Evolutionary conservation across 2,888 invertebrate genomes (phyloP).

Genomic region (Rhaphigaster nebulosa): DNA sequence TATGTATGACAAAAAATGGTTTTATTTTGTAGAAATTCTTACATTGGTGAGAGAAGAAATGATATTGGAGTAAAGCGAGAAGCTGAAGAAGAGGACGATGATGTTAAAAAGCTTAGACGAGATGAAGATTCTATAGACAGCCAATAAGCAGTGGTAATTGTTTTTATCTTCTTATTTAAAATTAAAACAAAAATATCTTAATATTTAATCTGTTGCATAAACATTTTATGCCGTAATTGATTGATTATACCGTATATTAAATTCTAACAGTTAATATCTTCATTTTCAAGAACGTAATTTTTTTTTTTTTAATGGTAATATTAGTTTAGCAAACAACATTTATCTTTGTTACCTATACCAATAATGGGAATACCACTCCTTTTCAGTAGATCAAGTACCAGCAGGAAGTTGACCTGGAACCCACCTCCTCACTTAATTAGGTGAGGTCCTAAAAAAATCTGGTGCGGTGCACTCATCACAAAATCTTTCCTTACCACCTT

Average conservation of each 20-base stretch:
- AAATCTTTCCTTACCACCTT: too few species aligned
- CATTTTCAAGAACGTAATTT: too few species aligned
- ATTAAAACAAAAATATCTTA: not conserved
- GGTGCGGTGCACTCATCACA: too few species aligned
- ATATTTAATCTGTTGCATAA: not conserved
- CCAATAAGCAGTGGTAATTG: constrained; percentile 43
- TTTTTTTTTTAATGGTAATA: too few species aligned
- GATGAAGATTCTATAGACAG: constrained; percentile 60
- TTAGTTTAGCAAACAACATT: too few species aligned
- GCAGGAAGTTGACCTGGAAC: too few species aligned
- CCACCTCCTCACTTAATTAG: too few species aligned
- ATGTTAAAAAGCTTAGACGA: constrained; percentile 59
- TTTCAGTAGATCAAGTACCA: too few species aligned
- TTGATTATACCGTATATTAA: not conserved
- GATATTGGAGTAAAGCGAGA: constrained; percentile 61
- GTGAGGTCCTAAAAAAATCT: too few species aligned
- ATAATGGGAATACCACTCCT: too few species aligned
- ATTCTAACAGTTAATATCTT: too few species aligned
- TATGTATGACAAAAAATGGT: not conserved
- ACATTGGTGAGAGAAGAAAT: constrained; percentile 61
- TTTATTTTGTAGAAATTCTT: constrained; percentile 61
- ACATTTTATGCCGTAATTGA: not conserved
- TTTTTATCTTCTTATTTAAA: not conserved
- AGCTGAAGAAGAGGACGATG: constrained; percentile 62
- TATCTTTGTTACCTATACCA: too few species aligned